Base-by-base conservation (phyloP, 2,888 invertebrate species). In the Idaea aversata region DNA sequence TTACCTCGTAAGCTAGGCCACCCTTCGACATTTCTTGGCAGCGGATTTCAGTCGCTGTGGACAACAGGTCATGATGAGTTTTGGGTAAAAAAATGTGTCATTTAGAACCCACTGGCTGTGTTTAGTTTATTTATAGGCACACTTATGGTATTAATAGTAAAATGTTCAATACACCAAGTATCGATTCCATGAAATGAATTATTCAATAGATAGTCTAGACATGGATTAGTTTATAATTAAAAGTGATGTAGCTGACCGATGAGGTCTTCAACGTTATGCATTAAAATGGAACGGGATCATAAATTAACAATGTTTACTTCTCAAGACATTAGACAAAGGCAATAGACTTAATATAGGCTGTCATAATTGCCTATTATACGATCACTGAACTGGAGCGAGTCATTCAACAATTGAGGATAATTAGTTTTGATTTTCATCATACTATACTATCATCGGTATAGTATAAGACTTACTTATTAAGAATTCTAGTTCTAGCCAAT, bases 11-110 rank as follows among this genome's bases (percentile, higher is more conserved):
- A 86, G 97, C 97, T 67, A 98, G 93, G 7, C 98, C 98, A 35
- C 98, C 98, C 87, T 97, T 97, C 63, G 97, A 97, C 93, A 97
- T 97, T 94, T 98, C 98, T 92, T 97, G 97, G 94, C 97, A 97
- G 86, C 97, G 95, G 82, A 98, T 97, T 91, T 98, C 97, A 83
- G 97, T 97, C 74, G 97, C 97, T 97, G 91, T 35, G 74, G 72
- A 74, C 73, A 67, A 66, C 59, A 59, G 6, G 25, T 59, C 10
- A 6, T 47, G 0, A 59, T 59, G 58, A 15, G 15, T 15, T 15
- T 15, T 59, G 58, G 15, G 15, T 59, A 59, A 15, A 36, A 36
- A 47, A 4, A 47, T 25, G 1, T 25, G 25, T 25, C 3, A 25
- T 25, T n/a, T 25, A 25, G 25, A 25, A 25, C 25, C 25, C 25